These are phyloP conservation scores for Heliopora coerulea DNA, from an alignment of 92 coral and sea anemone species.

Conservation along the genomic window DNA sequence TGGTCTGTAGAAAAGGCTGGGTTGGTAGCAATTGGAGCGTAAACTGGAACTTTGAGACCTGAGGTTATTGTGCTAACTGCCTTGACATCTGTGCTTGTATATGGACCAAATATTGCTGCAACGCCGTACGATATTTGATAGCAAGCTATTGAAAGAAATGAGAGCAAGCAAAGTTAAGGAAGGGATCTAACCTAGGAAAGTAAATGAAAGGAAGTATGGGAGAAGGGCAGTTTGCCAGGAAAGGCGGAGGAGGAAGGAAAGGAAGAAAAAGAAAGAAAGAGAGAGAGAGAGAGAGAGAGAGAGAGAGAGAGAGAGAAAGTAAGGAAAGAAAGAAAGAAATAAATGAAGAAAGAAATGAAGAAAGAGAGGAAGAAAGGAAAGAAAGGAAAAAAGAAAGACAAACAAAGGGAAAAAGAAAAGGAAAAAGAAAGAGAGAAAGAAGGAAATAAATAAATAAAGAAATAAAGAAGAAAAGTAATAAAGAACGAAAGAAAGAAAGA, in stretches of 20 bases:
- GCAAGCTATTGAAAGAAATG: slow-evolving; percentile 51
- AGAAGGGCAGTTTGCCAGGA: neutral
- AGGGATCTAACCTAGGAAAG: too few species aligned
- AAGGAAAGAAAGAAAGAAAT: neutral
- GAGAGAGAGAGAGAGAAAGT: neutral
- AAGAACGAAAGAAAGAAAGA: neutral
- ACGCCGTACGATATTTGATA: slow-evolving; percentile 69
- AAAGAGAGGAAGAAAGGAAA: neutral
- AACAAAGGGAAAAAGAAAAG: neutral
- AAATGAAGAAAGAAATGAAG: neutral
- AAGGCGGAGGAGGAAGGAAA: neutral
- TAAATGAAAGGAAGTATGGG: too few species aligned
- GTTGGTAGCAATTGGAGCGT: slow-evolving; percentile 68
- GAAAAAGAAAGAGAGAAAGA: neutral
- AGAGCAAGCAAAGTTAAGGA: too few species aligned
- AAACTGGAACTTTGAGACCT: slow-evolving; percentile 62
- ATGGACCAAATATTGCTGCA: slow-evolving; percentile 71
- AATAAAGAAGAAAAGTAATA: neutral
- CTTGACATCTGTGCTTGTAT: slow-evolving; percentile 64
- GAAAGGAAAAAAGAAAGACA: neutral
- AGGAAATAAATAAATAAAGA: neutral
- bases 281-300: neutral
- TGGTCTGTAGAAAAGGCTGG: slow-evolving; percentile 55
- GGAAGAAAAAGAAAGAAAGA: neutral
- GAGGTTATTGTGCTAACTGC: slow-evolving; percentile 57